Conservation (phyloP, 2,797 vertebrate species). For the Acridotheres tristis region DNA sequence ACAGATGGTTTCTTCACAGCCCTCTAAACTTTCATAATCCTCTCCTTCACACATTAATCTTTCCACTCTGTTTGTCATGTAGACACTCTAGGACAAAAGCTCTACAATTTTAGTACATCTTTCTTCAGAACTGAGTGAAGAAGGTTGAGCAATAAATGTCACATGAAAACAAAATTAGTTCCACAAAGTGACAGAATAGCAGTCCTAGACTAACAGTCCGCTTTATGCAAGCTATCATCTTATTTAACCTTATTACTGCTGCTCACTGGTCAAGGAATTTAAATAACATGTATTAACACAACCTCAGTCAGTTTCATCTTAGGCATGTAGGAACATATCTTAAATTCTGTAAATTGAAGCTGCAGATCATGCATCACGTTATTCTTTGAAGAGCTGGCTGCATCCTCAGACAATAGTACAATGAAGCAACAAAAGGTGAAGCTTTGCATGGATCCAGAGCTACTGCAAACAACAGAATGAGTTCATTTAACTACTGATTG, state of each 20-base stretch:
- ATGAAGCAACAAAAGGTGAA: neutral
- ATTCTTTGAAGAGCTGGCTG: neutral
- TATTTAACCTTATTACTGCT: constrained; percentile 56
- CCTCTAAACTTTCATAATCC: constrained; percentile 32
- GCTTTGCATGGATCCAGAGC: neutral
- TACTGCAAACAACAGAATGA: neutral
- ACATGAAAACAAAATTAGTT: constrained; percentile 44
- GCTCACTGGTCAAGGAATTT: constrained; percentile 50
- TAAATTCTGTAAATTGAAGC: neutral
- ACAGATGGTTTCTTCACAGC: constrained; percentile 8
- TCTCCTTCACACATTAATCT: neutral
- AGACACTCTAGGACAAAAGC: constrained; percentile 23
- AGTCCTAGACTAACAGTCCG: constrained; percentile 26
- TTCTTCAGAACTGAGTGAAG: constrained; percentile 17
- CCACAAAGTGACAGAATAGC: constrained; percentile 32
- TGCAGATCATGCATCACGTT: neutral
- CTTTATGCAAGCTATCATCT: constrained; percentile 6
- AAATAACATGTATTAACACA: constrained; percentile 29
- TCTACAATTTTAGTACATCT: constrained; percentile 29
- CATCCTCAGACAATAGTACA: neutral
- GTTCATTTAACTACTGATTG: constrained; percentile 5
- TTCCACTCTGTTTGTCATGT: constrained; percentile 33
- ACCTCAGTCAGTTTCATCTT: constrained; percentile 1
- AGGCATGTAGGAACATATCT: neutral
- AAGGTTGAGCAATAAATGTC: constrained; percentile 34